Evolutionary conservation across 1,140 invertebrate species (phyloP).

Genomic region (Spodoptera frugiperda): DNA sequence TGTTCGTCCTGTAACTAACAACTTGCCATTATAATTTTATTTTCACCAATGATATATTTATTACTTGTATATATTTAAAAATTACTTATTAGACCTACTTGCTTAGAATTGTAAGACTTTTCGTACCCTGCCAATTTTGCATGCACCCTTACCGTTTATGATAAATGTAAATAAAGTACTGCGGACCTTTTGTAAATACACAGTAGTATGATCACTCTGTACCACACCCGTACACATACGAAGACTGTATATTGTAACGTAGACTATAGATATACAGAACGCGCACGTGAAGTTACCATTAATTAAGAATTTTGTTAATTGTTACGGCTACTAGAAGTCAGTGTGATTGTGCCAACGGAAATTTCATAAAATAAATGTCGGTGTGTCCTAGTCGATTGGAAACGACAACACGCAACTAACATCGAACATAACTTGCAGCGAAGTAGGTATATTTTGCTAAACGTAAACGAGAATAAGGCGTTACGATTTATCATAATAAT

Average conservation of each 20-base stretch:
- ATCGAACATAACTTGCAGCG: conserved; percentile 40
- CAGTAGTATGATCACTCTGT: conserved; percentile 52
- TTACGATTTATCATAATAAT: conserved; percentile 60
- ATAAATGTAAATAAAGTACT: conserved; percentile 74
- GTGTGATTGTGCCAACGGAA: conserved; percentile 45
- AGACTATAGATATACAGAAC: conserved; percentile 55
- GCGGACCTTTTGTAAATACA: conserved; percentile 78
- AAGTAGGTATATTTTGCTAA: conserved; percentile 45
- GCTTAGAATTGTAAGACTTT: conserved; percentile 64
- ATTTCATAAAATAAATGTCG: conserved; percentile 18
- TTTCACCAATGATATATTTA: conserved; percentile 83
- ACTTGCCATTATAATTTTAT: conserved; percentile 84
- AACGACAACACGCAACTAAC: conserved; percentile 32
- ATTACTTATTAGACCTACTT: conserved; percentile 55
- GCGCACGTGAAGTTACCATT: conserved; percentile 72
- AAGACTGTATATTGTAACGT: conserved; percentile 70
- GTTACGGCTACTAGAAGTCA: conserved; percentile 34
- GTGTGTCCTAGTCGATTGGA: conserved; percentile 51
- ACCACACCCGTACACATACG: conserved; percentile 59
- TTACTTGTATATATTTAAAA: conserved; percentile 82
- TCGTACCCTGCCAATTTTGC: conserved; percentile 62
- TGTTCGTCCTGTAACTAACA: conserved; percentile 78
- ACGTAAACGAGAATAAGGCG: conserved; percentile 1
- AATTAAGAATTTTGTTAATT: conserved; percentile 56
- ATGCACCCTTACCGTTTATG: conserved; percentile 53